Evolutionary conservation across 2,888 invertebrate species (phyloP).

Genomic region (Metopia argyrocephala): DNA sequence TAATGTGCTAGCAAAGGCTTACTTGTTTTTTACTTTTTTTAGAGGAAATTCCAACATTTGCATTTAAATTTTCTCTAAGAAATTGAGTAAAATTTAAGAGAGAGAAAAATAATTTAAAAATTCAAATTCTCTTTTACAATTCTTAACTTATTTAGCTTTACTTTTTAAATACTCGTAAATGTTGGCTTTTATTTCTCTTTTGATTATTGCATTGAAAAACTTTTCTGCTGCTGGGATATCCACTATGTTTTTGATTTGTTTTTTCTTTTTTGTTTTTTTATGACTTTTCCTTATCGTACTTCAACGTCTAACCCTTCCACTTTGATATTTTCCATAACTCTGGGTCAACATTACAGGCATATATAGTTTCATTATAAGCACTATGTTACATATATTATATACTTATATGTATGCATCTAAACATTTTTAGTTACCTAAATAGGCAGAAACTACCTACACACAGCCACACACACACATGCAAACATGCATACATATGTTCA

Average conservation of each 20-base stretch:
- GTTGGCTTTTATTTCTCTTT: no score
- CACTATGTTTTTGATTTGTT: neutral
- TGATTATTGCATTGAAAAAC: no score
- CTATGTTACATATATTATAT: no score
- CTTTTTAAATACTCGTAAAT: slow-evolving; percentile 10
- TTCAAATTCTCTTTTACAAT: neutral
- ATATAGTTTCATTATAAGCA: no score
- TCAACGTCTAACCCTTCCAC: slow-evolving; percentile 48
- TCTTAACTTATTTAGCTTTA: neutral
- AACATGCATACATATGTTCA: neutral
- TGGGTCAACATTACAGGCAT: slow-evolving; percentile 49
- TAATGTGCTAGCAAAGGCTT: neutral
- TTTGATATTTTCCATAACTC: slow-evolving; percentile 56
- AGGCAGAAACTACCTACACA: neutral
- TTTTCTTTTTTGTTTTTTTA: neutral
- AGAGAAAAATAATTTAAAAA: neutral
- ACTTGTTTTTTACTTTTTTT: slow-evolving; percentile 3
- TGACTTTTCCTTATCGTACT: slow-evolving; percentile 10
- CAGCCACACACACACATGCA: no score
- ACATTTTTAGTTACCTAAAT: neutral
- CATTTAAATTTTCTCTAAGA: neutral
- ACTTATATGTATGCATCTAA: neutral
- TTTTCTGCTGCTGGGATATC: neutral
- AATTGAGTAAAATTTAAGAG: neutral
- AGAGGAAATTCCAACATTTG: neutral